A percentile compares a stretch with the other conserved stretches of the same genome.
phyloP scores from a whole-genome alignment of 2,113 vertebrate genomes.

The Nesogale talazaci region DNA sequence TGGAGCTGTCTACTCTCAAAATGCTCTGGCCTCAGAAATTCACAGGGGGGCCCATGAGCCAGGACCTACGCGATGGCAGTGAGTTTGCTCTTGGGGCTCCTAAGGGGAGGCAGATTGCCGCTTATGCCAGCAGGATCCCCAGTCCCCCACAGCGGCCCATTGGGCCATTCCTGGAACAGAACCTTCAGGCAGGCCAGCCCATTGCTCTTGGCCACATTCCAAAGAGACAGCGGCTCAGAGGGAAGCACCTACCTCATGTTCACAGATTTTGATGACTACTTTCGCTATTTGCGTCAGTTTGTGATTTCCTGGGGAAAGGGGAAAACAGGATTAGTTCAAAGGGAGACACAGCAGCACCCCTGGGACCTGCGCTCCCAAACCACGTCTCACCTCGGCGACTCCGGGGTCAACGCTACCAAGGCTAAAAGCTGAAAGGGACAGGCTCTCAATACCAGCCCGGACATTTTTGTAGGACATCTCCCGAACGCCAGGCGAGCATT shows the following conservation, averaged over 20 bases:
- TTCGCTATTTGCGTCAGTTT: slow-evolving; percentile 99
- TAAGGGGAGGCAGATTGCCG: no score
- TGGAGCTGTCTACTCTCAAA: no score
- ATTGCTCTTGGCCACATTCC: neutral
- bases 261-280: slow-evolving; percentile 99
- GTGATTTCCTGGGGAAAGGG: slow-evolving; percentile 93
- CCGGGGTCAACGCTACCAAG: neutral
- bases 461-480: neutral
- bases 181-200: neutral
- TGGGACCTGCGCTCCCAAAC: neutral
- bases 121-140: neutral
- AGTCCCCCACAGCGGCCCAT: neutral
- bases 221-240: neutral
- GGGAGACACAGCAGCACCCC: neutral
- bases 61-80: no score
- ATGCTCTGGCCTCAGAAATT: no score
- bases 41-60: no score
- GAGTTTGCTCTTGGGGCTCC: no score
- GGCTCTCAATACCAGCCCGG: neutral
- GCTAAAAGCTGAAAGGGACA: slow-evolving; percentile 4
- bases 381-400: neutral
- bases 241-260: slow-evolving; percentile 93
- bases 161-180: neutral
- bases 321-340: slow-evolving; percentile 74
- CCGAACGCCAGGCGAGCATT: neutral